Conservation (phyloP, 2,113 vertebrate genomes). For the Actenoides lindsayi region DNA sequence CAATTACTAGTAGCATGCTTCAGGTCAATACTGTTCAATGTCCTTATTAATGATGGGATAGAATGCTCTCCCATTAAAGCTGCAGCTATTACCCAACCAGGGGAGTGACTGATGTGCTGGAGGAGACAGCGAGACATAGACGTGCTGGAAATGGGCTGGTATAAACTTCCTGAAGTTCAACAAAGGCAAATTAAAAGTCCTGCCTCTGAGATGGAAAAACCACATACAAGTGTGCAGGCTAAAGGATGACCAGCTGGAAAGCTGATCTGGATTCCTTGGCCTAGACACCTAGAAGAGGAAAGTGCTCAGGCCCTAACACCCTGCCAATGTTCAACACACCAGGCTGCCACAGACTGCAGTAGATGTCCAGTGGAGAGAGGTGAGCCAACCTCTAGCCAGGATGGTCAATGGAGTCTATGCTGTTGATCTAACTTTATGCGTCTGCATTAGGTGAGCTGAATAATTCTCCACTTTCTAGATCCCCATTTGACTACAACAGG, state of each 20-base stretch:
- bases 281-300: too few species aligned
- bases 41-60: neutral
- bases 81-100: neutral
- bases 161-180: neutral
- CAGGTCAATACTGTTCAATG: neutral
- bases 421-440: too few species aligned
- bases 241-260: neutral
- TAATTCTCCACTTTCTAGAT: too few species aligned
- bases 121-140: neutral
- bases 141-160: neutral
- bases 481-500: too few species aligned
- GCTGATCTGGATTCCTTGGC: too few species aligned
- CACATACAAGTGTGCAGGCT: neutral
- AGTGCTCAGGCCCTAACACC: too few species aligned
- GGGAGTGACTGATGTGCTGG: neutral
- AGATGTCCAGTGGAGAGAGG: too few species aligned
- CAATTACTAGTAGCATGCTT: neutral
- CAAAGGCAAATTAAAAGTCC: neutral
- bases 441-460: too few species aligned
- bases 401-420: too few species aligned
- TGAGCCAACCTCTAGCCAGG: too few species aligned
- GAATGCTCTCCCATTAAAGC: neutral
- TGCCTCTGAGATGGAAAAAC: neutral
- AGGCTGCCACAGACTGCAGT: too few species aligned
- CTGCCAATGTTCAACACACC: too few species aligned